Base-by-base conservation (phyloP, 2,797 vertebrate genomes). In the Mionectes olivaceus region DNA sequence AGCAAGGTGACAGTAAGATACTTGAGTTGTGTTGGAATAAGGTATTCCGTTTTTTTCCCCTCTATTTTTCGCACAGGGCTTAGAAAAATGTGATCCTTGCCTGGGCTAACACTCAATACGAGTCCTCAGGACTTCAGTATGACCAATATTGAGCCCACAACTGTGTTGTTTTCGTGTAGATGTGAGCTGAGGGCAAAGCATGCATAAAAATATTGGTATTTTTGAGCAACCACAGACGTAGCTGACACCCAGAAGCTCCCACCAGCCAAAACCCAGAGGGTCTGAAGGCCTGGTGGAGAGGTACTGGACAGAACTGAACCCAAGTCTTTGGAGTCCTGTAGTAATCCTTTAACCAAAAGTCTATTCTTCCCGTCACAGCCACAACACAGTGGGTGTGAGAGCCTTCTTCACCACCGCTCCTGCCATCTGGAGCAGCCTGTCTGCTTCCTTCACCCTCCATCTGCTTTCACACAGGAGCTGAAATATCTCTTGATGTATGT, bases 331-430 rank as follows among this genome's bases (percentile, higher is more conserved):
- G 59, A 84, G 52, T 50, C 49, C 93, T 35, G 3, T 49, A 94
- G 70, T 19, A 88, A 59, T 80, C 47, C 56, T 88, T 82, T 47
- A 90, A 82, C 89, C 79, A 70, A 67, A 92, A 95, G 63, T 83
- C 87, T 92, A 35, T 73, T 90, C 82, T 93, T 93, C 83, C 91
- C 74, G 46, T 91, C 91, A 39, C 87, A 95, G 95, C 90, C 95
- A 96, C 93, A 97, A 95, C 95, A 96, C 91, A 39, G 95, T 94
- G 94, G 94, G 95, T 94, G 96, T 94, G 94, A 96, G 85, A 96
- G 81, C 85, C 83, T 94, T 90, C 94, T 89, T 56, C 5, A 1
- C 74, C 0, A 10, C 84, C 8, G 53, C 92, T 95, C 78, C 90
- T 3, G 2, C 91, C 94, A 95, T 94, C 94, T 97, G 95, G 94